Evolutionary conservation across 2,888 invertebrate species (phyloP).

Genomic region (Morpho deidamia): DNA sequence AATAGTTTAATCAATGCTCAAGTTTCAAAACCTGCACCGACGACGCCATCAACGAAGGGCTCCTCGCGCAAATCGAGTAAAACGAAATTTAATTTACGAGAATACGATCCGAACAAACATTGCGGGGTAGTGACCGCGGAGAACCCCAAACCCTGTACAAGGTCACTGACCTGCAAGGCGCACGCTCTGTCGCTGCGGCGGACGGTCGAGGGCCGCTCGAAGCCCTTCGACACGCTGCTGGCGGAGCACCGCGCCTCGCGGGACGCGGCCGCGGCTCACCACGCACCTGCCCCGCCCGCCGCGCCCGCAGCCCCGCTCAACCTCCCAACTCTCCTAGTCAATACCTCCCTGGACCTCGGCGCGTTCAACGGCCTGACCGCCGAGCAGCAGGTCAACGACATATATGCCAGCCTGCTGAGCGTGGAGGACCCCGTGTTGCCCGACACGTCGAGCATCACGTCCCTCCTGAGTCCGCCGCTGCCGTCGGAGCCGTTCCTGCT

Average conservation of each 20-base stretch:
- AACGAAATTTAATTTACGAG: constrained; percentile 75
- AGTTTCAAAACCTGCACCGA: constrained; percentile 40
- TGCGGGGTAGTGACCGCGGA: constrained; percentile 87
- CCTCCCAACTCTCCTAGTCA: constrained; percentile 42
- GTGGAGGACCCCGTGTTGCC: constrained; percentile 59
- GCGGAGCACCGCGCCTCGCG: constrained; percentile 84
- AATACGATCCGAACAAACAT: constrained; percentile 90
- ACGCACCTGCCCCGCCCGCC: constrained; percentile 29
- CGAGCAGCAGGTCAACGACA: constrained; percentile 64
- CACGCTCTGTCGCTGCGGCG: constrained; percentile 84
- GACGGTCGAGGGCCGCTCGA: constrained; percentile 83
- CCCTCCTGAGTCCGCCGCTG: constrained; percentile 54
- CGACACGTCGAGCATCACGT: constrained; percentile 55
- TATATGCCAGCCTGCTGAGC: constrained; percentile 57
- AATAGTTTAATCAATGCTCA: constrained; percentile 37
- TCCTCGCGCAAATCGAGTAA: constrained; percentile 55
- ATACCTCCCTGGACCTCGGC: constrained; percentile 17
- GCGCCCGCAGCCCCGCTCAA: constrained; percentile 27
- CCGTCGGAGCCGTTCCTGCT: constrained; percentile 46
- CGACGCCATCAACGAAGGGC: constrained; percentile 46
- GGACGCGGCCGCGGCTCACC: constrained; percentile 50
- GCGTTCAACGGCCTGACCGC: constrained; percentile 55
- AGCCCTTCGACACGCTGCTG: constrained; percentile 86
- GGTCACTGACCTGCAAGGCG: constrained; percentile 86
- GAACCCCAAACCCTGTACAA: constrained; percentile 85